Conservation (phyloP, 2,888 invertebrate genomes). For the Saturnia pavonia region DNA sequence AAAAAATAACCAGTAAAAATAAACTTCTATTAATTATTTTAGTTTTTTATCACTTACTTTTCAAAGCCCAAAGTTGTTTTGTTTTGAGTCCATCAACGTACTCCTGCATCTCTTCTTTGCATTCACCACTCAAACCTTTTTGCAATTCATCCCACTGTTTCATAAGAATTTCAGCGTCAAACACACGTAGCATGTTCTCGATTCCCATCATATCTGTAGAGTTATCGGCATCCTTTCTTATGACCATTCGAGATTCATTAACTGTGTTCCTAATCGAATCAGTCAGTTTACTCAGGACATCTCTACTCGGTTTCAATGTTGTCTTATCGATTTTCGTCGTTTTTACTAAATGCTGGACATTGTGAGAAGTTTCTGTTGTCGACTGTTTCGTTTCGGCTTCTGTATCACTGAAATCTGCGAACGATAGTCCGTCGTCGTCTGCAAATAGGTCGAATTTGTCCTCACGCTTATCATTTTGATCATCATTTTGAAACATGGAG, state of each 20-base stretch:
- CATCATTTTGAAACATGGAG: conserved; percentile 46
- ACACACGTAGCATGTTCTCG: conserved; percentile 79
- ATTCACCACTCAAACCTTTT: conserved; percentile 71
- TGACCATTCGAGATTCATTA: conserved; percentile 62
- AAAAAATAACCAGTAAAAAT: background rate
- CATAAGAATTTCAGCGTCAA: conserved; percentile 79
- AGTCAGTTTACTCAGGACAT: conserved; percentile 57
- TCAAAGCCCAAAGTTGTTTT: conserved; percentile 85
- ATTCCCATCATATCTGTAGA: conserved; percentile 57
- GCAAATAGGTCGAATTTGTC: conserved; percentile 66
- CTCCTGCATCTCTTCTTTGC: conserved; percentile 80
- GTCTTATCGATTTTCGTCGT: conserved; percentile 57
- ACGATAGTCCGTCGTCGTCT: conserved; percentile 70
- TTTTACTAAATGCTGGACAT: conserved; percentile 74
- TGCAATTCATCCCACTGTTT: conserved; percentile 80
- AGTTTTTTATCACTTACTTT: conserved; percentile 82
- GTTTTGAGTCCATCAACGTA: conserved; percentile 82
- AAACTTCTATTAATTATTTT: background rate
- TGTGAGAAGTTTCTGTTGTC: conserved; percentile 70
- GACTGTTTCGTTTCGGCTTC: conserved; percentile 50
- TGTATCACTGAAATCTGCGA: conserved; percentile 60
- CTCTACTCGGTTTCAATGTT: conserved; percentile 52
- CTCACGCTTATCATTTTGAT: conserved; percentile 49
- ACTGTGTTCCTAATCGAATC: conserved; percentile 63
- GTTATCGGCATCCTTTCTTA: conserved; percentile 42